Evolutionary conservation across 1,140 invertebrate species (phyloP), one percentile per base, ranked within the genome.

Genomic region (Neodiprion fabricii): DNA sequence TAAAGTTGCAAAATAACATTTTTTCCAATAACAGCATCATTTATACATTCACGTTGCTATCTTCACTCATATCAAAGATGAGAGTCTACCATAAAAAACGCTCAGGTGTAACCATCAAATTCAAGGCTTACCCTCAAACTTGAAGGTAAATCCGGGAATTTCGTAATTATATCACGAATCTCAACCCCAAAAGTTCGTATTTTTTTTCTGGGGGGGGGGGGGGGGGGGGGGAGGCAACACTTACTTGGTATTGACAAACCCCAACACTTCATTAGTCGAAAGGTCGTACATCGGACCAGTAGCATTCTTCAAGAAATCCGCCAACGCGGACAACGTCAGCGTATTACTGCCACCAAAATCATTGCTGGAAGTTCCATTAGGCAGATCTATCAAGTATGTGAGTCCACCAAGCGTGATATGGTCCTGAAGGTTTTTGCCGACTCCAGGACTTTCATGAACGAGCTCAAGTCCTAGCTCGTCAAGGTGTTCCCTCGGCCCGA

Each of bases 241-340:
- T 76, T 93, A 95, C 85, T 95, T 96, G 0, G 95, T 96, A 73
- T 95, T 95, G 10, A 96, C 92, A 85, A 95, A 96, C 7, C 92
- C 95, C 23, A 96, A 83, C 7, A 95, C 95, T 88, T 96, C 95
- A 0, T 96, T 95, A 1, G 95, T 95, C 5, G 95, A 95, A 82
- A 96, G 89, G 7, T 96, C 93, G 0, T 95, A 96, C 17, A 96
- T 83, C 1, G 95, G 95, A 9, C 95, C 95, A 83, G 92, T 89
- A 0, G 92, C 93, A 70, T 95, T 90, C 66, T 95, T 91, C 0
- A 94, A 93, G 74, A 93, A 94, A 73, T 91, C 89, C 77, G 93
- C 81, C 1, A 93, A 90, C 4, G 93, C 91, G 11, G 91, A 91
- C n/a, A 94, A 89, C 66, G 94, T 92, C 79, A 95, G 93, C 9